phyloP scores from a whole-genome alignment of 2,113 vertebrate genomes.

The Fulmarus glacialis region DNA sequence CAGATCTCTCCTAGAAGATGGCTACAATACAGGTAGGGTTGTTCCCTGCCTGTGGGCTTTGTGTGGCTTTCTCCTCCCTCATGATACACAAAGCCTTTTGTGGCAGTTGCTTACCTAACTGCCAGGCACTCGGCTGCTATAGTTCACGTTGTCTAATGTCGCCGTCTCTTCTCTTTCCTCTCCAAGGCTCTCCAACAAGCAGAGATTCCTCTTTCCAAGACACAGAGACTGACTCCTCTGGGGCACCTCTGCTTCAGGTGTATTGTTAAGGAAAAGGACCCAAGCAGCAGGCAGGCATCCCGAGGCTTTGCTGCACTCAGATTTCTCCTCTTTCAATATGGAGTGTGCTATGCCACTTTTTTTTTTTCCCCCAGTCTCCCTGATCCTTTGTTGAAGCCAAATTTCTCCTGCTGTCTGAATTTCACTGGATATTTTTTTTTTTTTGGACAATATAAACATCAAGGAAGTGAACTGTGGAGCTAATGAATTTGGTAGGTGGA shows the following conservation, averaged over 20 bases:
- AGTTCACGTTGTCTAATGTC: background rate
- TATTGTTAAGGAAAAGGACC: conserved; percentile 70
- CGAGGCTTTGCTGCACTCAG: background rate
- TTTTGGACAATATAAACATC: background rate
- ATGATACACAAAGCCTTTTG: conserved; percentile 21
- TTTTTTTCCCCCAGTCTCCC: background rate
- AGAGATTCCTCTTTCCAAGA: conserved; percentile 86
- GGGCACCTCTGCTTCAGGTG: conserved; percentile 88
- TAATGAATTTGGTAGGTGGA: background rate
- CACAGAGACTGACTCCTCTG: conserved; percentile 90
- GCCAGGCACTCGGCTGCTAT: background rate
- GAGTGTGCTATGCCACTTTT: background rate
- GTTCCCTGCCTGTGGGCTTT: conserved; percentile 26
- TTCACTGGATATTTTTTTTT: background rate
- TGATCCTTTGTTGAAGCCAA: background rate
- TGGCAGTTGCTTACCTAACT: background rate
- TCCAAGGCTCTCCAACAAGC: conserved; percentile 74
- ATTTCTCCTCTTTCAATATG: background rate
- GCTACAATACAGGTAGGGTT: background rate
- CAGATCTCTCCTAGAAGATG: background rate
- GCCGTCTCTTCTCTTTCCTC: conserved; percentile 56
- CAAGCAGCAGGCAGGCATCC: background rate
- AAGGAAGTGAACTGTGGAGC: background rate
- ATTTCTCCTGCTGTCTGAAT: background rate
- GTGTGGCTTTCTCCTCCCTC: conserved; percentile 62